These are phyloP conservation scores for Desmodus rotundus DNA, from an alignment of 2,113 vertebrate species.

Conservation along the genomic window DNA sequence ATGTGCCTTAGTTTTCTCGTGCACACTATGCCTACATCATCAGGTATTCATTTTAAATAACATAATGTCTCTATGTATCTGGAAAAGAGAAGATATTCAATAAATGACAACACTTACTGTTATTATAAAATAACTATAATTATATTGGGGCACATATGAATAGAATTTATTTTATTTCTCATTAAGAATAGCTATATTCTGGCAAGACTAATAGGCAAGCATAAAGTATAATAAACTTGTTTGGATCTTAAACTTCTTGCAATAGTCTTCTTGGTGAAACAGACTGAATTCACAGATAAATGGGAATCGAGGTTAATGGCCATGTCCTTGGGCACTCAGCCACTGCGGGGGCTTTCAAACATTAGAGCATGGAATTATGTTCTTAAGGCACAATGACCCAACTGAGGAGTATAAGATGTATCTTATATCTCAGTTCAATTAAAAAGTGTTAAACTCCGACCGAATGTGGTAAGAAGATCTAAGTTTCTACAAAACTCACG, in stretches of 20 bases:
- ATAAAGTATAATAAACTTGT: not conserved
- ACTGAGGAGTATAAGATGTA: not conserved
- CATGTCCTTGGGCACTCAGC: not conserved
- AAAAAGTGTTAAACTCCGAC: not conserved
- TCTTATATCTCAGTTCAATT: not conserved
- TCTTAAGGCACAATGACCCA: constrained; percentile 17
- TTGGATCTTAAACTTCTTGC: not conserved
- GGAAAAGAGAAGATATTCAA: not conserved
- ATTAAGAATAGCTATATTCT: not conserved
- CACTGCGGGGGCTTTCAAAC: not conserved
- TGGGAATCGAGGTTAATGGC: not conserved
- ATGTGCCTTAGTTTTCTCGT: not conserved
- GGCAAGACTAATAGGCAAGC: not conserved
- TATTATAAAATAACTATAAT: not conserved
- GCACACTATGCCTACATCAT: not conserved
- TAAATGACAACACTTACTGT: not conserved
- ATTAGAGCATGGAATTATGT: constrained; percentile 14
- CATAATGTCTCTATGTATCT: not conserved
- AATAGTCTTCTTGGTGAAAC: not conserved
- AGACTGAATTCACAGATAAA: not conserved
- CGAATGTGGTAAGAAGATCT: not conserved
- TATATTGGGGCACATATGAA: not conserved
- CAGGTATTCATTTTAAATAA: constrained; percentile 17
- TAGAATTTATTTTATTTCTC: not conserved
- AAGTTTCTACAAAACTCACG: not conserved